Percentiles rank a stretch among this genome's conserved stretches.
These are phyloP conservation scores for Agapostemon virescens DNA, from an alignment of 2,888 invertebrate genomes.

Conservation along the genomic window DNA sequence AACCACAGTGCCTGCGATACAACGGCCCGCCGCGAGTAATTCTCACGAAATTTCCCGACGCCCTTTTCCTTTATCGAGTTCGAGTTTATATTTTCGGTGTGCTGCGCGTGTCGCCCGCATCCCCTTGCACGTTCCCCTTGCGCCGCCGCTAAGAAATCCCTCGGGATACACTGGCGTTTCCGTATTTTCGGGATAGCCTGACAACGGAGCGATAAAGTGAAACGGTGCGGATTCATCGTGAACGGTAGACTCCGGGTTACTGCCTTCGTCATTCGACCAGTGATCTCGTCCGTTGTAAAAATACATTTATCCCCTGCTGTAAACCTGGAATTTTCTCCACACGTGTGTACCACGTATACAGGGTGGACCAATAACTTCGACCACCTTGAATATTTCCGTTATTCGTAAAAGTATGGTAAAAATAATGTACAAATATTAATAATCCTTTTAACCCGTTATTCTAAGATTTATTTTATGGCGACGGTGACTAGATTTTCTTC, in stretches of 20 bases:
- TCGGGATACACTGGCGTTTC: constrained; percentile 55
- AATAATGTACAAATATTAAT: too few species aligned
- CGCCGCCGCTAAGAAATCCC: constrained; percentile 45
- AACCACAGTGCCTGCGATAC: constrained; percentile 3
- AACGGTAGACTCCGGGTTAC: constrained; percentile 55
- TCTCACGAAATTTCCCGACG: constrained; percentile 39
- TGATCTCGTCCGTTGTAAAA: constrained; percentile 58
- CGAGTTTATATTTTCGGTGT: constrained; percentile 48
- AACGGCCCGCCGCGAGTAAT: constrained; percentile 18
- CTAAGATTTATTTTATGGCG: too few species aligned
- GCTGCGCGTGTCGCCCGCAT: constrained; percentile 19
- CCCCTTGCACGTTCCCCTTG: background rate
- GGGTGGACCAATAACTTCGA: background rate
- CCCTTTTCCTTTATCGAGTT: constrained; percentile 38
- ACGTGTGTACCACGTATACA: constrained; percentile 2
- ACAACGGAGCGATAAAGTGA: constrained; percentile 66
- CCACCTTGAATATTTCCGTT: background rate
- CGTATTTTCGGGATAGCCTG: constrained; percentile 62
- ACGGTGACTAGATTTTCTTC: too few species aligned
- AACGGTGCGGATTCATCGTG: constrained; percentile 61
- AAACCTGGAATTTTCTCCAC: constrained; percentile 39
- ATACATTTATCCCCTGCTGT: constrained; percentile 60
- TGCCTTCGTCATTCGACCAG: constrained; percentile 51
- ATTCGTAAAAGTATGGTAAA: too few species aligned
- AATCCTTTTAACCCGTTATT: too few species aligned